A percentile compares a stretch with the other conserved stretches of the same genome.
Evolutionary conservation across 2,113 vertebrate genomes (phyloP).

Genomic region (Noctilio leporinus): DNA sequence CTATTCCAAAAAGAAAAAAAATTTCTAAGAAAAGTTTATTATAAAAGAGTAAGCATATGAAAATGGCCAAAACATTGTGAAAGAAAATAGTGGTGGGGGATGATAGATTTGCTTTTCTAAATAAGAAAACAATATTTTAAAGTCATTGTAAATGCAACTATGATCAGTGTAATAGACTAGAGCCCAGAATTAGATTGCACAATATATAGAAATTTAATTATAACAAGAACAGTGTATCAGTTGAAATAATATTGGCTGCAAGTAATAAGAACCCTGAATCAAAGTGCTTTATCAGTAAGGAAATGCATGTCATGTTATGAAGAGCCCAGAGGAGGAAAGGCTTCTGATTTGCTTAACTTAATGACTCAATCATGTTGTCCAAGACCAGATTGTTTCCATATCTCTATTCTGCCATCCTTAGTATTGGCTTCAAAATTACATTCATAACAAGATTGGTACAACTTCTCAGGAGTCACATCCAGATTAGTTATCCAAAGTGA

Average conservation of each 20-base stretch:
- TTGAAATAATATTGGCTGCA: background rate
- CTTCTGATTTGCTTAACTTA: slow-evolving; percentile 5
- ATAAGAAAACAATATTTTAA: background rate
- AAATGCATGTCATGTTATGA: background rate
- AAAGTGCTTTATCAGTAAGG: background rate
- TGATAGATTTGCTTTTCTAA: background rate
- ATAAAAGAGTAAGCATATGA: slow-evolving; percentile 36
- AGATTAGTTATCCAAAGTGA: background rate
- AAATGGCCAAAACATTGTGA: background rate
- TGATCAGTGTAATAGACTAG: background rate
- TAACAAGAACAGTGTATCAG: background rate
- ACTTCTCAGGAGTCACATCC: background rate
- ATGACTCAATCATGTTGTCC: background rate
- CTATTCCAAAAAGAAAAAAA: slow-evolving; percentile 13
- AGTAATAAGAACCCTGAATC: background rate
- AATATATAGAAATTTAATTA: background rate
- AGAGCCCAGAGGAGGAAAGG: background rate
- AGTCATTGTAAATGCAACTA: background rate
- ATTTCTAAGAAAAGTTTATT: background rate
- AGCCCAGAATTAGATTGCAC: background rate
- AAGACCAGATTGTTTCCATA: background rate
- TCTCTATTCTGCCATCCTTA: background rate
- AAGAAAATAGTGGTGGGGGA: background rate
- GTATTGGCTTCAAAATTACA: background rate
- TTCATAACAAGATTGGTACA: background rate